A percentile compares a stretch with the other conserved stretches of the same genome.
phyloP scores from a whole-genome alignment of 1,140 invertebrate genomes.

The Aphis gossypii region DNA sequence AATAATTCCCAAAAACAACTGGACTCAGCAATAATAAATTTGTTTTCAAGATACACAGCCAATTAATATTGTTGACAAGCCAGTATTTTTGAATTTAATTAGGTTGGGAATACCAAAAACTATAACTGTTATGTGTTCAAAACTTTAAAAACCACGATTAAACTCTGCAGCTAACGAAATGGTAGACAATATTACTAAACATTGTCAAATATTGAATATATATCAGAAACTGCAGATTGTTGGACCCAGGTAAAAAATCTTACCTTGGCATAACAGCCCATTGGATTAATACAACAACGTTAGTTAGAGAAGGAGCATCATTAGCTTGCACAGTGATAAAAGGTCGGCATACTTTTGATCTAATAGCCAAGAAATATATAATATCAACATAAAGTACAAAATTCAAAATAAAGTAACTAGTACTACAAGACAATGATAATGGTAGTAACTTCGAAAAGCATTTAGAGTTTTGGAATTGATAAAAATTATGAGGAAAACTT shows the following conservation, averaged over 20 bases:
- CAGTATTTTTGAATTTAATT: too few species aligned
- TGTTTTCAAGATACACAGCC: too few species aligned
- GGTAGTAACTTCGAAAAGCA: neutral
- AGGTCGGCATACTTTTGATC: neutral
- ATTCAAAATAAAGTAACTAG: neutral
- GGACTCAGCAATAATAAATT: neutral
- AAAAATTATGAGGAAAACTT: too few species aligned
- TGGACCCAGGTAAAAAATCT: slow-evolving; percentile 20
- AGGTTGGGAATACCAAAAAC: too few species aligned
- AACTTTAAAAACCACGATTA: neutral
- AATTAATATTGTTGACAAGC: too few species aligned
- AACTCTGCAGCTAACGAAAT: too few species aligned
- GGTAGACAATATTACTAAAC: neutral
- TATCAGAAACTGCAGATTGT: too few species aligned
- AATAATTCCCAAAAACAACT: slow-evolving; percentile 8
- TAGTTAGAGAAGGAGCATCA: neutral
- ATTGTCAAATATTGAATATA: neutral
- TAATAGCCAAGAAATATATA: neutral
- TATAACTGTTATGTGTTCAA: neutral
- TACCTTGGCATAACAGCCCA: neutral
- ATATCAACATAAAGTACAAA: neutral
- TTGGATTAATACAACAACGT: neutral
- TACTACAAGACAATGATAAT: neutral
- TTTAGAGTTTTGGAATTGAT: too few species aligned
- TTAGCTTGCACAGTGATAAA: neutral